Conservation (phyloP, 2,797 vertebrate species). For the Orestias chungarensis region DNA sequence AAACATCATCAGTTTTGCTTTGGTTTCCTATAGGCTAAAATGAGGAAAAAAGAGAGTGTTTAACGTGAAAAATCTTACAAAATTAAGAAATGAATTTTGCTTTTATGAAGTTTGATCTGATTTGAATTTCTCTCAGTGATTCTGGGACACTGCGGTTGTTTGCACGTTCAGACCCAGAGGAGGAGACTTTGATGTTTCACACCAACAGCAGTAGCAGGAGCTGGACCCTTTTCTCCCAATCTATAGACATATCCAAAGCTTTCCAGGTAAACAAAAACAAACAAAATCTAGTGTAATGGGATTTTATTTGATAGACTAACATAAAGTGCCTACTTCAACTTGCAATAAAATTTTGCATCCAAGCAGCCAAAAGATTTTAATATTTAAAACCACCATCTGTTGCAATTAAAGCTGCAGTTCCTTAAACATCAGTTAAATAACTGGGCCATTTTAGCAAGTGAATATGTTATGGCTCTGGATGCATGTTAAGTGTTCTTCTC, state of each 20-base stretch:
- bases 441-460: too few relatives aligned
- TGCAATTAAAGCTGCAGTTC: not conserved
- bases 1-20: not conserved
- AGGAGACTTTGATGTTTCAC: slow-evolving; percentile 59
- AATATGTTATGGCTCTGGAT: not conserved
- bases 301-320: not conserved
- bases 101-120: not conserved
- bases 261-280: slow-evolving; percentile 69
- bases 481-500: not conserved
- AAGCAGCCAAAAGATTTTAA: not conserved
- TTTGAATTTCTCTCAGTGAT: slow-evolving; percentile 55
- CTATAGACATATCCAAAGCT: slow-evolving; percentile 42
- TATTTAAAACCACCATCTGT: not conserved
- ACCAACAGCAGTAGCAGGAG: slow-evolving; percentile 43
- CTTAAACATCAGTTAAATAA: not conserved
- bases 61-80: not conserved
- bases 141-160: slow-evolving; percentile 65
- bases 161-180: slow-evolving; percentile 34
- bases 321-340: too few relatives aligned
- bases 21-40: not conserved
- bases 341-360: not conserved
- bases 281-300: not conserved
- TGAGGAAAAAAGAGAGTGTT: not conserved
- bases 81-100: not conserved
- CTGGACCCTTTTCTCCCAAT: slow-evolving; percentile 72